phyloP scores from a whole-genome alignment of 2,113 vertebrate genomes.

The Hemicordylus capensis region DNA sequence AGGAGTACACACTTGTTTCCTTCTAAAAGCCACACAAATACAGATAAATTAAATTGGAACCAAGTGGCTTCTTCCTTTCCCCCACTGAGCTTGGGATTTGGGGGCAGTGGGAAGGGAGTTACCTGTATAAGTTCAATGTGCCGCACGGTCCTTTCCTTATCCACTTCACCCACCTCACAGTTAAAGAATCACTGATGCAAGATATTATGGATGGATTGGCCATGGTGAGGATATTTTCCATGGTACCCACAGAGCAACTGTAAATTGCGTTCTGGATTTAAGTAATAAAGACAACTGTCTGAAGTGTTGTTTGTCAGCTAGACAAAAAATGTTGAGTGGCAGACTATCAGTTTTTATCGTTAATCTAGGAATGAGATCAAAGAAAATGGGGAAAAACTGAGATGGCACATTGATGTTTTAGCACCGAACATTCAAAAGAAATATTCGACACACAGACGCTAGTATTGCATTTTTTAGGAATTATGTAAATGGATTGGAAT shows the following conservation, averaged over 20 bases:
- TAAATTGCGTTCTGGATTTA: neutral
- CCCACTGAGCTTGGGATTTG: neutral
- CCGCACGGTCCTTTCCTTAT: neutral
- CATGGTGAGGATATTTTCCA: neutral
- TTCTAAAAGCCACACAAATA: neutral
- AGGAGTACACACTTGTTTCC: neutral
- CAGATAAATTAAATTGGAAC: neutral
- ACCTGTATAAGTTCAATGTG: neutral
- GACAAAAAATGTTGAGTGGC: neutral
- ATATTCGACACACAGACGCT: neutral
- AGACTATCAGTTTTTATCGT: neutral
- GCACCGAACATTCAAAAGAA: neutral
- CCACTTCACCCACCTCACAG: neutral
- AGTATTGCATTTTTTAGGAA: neutral
- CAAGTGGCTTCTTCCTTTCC: neutral
- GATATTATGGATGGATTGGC: neutral
- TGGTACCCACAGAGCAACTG: neutral
- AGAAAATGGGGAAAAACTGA: neutral
- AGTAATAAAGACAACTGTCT: neutral
- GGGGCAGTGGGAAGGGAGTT: neutral
- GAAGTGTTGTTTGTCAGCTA: neutral
- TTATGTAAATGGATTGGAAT: neutral
- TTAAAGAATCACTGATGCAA: neutral
- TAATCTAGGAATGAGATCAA: neutral
- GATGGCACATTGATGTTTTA: neutral